phyloP scores from a whole-genome alignment of 2,888 invertebrate species.

The Melangyna quadrimaculata region DNA sequence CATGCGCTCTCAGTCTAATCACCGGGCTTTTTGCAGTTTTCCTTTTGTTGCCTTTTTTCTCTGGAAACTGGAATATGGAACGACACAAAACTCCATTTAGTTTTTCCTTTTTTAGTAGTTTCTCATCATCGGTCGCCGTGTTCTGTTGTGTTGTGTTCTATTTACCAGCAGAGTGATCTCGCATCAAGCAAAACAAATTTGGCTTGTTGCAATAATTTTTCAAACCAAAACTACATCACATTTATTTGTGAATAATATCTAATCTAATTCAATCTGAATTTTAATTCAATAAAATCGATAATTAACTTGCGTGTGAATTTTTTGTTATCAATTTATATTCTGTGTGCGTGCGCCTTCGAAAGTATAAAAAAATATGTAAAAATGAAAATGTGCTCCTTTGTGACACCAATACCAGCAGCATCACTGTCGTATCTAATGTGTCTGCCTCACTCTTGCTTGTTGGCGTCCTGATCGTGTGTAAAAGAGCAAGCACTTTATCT shows the following conservation, averaged over 20 bases:
- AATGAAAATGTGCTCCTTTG: constrained; percentile 67
- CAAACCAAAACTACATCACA: background rate
- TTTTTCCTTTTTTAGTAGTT: constrained; percentile 45
- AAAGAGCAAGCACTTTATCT: constrained; percentile 27
- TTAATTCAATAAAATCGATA: background rate
- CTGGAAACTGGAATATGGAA: constrained; percentile 1
- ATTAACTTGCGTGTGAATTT: background rate
- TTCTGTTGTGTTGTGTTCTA: constrained; percentile 3
- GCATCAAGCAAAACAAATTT: background rate
- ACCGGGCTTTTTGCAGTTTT: constrained; percentile 26
- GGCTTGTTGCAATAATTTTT: background rate
- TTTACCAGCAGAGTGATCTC: background rate
- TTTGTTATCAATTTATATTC: constrained; percentile 35
- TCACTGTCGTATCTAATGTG: constrained; percentile 23
- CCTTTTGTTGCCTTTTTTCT: constrained; percentile 1
- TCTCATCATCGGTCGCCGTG: constrained; percentile 52
- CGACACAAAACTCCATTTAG: constrained; percentile 22
- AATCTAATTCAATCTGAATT: background rate
- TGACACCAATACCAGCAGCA: constrained; percentile 55
- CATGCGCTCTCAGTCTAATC: constrained; percentile 62
- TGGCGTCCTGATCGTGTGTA: constrained; percentile 16
- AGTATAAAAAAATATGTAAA: constrained; percentile 41
- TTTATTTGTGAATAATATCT: background rate
- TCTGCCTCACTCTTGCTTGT: constrained; percentile 31
- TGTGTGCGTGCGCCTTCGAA: constrained; percentile 49